Base-by-base conservation (phyloP, 2,888 invertebrate species). In the Pollenia amentaria region DNA sequence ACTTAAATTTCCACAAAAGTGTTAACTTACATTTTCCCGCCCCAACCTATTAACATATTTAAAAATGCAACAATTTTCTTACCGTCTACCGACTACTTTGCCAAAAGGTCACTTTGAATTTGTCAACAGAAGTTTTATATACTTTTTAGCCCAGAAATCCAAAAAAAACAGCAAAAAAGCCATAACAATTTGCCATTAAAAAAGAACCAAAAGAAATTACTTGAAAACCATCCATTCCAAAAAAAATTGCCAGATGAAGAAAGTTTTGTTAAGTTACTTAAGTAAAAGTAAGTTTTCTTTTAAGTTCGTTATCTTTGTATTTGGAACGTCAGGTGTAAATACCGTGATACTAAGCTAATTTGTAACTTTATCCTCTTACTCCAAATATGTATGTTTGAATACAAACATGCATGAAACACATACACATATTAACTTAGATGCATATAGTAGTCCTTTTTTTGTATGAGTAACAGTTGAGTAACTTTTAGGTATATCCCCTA, bases 251-350 rank as follows among this genome's bases (percentile, higher is more conserved):
- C 10, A 67, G 40, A 18, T 18, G 11, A 42, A 65, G 18, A 81
- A 73, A 81, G 72, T 77, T 85, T 76, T 72, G 29, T 87, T 76
- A 87, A 87, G 83, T 83, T 65, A 87, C 83, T 87, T 83, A 87
- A 78, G 76, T 70, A 73, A 83, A 84, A 80, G 76, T 80, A 77
- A 84, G 87, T 87, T 84, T 84, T 83, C 64, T 84, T 84, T 62
- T 67, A 67, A 87, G 84, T 87, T 84, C 53, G 77, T 84, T 84
- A 84, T 84, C 80, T 80, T 87, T 87, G 55, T 84, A 84, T 84
- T 87, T 84, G 83, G 80, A 87, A 84, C 80, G 80, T 84, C 87
- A 84, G 87, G 87, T 87, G 87, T 87, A 83, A 87, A 83, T 87
- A 81, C 80, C 80, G 84, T 87, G 87, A 84, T 87, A 81, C 80